Percentiles rank a stretch among this genome's conserved stretches.
These are phyloP conservation scores for Ylistrum balloti DNA, from an alignment of 1,140 invertebrate genomes.

Conservation along the genomic window DNA sequence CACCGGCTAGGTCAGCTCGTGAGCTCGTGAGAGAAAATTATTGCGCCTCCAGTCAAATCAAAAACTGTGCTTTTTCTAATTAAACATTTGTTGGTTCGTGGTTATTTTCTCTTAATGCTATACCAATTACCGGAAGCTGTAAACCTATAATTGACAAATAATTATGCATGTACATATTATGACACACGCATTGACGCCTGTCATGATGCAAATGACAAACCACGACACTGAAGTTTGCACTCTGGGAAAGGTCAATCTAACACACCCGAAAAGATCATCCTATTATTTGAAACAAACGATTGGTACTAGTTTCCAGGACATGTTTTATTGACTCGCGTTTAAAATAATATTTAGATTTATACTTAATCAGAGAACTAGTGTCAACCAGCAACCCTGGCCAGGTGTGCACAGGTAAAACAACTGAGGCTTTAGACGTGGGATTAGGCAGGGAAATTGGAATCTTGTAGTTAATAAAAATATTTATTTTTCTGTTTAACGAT, in stretches of 20 bases:
- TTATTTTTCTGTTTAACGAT: too few species aligned
- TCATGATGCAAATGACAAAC: not conserved
- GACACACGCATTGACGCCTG: not conserved
- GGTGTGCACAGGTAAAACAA: not conserved
- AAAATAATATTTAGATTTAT: slow-evolving; percentile 37
- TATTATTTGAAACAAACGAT: not conserved
- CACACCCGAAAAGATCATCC: slow-evolving; percentile 4
- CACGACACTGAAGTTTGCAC: not conserved
- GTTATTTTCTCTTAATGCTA: too few species aligned
- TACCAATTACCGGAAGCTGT: not conserved
- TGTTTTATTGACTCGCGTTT: not conserved
- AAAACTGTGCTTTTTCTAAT: not conserved
- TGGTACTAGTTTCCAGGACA: not conserved
- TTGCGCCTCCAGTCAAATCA: too few species aligned
- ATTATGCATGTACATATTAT: not conserved
- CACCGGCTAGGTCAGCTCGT: not conserved
- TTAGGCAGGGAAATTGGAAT: too few species aligned
- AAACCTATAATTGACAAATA: not conserved
- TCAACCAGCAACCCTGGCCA: not conserved
- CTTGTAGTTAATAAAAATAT: too few species aligned
- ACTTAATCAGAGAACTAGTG: not conserved
- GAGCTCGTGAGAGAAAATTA: too few species aligned
- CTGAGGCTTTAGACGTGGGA: not conserved
- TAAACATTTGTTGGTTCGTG: too few species aligned
- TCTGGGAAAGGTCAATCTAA: not conserved